phyloP scores from a whole-genome alignment of 64 coral and sea anemone species.

The Dendronephthya gigantea region DNA sequence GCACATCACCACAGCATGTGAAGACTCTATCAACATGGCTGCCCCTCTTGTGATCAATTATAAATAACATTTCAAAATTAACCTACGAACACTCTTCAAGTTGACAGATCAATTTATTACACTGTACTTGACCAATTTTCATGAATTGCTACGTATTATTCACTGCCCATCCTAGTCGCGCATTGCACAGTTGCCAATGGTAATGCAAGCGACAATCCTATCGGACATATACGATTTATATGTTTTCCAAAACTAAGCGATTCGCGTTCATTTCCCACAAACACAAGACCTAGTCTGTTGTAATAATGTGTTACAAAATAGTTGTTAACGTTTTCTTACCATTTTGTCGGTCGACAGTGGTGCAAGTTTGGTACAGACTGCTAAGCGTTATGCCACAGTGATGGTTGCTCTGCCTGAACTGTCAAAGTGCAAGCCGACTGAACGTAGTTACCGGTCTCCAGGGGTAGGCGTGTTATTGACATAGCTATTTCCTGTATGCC shows the following conservation, averaged over 20 bases:
- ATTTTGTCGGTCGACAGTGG: not conserved
- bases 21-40: not conserved
- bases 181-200: not conserved
- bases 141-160: not conserved
- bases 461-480: not conserved
- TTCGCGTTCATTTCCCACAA: not conserved
- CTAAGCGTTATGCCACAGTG: not conserved
- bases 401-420: not conserved
- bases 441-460: not conserved
- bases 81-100: not conserved
- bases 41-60: not conserved
- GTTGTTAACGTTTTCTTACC: not conserved
- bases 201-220: not conserved
- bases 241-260: not conserved
- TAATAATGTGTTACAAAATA: not conserved
- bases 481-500: not conserved
- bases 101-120: not conserved
- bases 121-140: not conserved
- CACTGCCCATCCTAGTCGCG: not conserved
- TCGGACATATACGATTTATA: not conserved
- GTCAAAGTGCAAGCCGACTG: not conserved
- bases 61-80: not conserved
- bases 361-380: not conserved
- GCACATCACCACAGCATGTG: not conserved
- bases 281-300: not conserved